A percentile compares a stretch with the other conserved stretches of the same genome.
These are phyloP conservation scores for Phyto melanocephala DNA, from an alignment of 2,888 invertebrate genomes.

Conservation along the genomic window DNA sequence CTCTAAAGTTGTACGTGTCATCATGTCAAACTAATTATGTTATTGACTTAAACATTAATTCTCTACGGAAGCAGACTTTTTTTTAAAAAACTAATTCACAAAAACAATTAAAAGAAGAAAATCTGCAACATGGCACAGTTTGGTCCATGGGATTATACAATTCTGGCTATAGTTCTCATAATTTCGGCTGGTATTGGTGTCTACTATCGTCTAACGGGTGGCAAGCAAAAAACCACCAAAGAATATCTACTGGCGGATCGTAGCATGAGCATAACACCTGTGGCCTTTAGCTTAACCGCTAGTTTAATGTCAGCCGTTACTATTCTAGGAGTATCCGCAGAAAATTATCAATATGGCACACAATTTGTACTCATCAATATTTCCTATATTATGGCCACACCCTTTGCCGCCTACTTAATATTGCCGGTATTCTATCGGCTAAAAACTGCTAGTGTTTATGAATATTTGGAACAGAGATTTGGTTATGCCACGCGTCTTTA, in stretches of 20 bases:
- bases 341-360: conserved; percentile 91
- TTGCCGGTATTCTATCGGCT: conserved; percentile 92
- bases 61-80: not conserved
- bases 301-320: conserved; percentile 96
- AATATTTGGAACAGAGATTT: conserved; percentile 94
- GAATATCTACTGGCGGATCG: conserved; percentile 91
- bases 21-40: conserved; percentile 1
- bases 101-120: not conserved
- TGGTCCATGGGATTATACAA: conserved; percentile 86
- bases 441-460: conserved; percentile 92
- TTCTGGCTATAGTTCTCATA: conserved; percentile 85
- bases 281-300: conserved; percentile 94
- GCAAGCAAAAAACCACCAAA: conserved; percentile 90
- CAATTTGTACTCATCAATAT: conserved; percentile 89
- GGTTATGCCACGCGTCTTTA: conserved; percentile 86
- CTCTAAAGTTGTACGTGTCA: not conserved
- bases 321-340: conserved; percentile 91
- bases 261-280: conserved; percentile 88
- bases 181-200: conserved; percentile 89
- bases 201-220: conserved; percentile 91
- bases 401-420: conserved; percentile 87
- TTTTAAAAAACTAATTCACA: not conserved
- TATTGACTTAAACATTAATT: not conserved
- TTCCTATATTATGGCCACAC: conserved; percentile 87
- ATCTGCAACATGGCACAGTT: conserved; percentile 78